Percentiles rank a stretch among this genome's conserved stretches.
These are phyloP conservation scores for Abrostola triplasia DNA, from an alignment of 2,888 invertebrate genomes.

Conservation along the genomic window DNA sequence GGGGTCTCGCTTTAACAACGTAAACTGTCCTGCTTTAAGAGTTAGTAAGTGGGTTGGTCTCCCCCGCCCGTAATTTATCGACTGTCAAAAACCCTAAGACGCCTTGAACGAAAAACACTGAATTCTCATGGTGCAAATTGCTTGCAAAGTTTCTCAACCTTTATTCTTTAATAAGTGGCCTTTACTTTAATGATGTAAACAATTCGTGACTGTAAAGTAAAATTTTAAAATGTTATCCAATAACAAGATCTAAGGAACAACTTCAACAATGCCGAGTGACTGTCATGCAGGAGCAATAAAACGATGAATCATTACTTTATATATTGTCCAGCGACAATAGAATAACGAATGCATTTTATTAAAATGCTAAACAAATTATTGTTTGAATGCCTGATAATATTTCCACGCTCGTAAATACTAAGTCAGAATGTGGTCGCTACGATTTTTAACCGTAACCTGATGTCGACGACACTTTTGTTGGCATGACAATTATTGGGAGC, in stretches of 20 bases:
- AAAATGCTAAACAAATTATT: background rate
- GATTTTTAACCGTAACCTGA: background rate
- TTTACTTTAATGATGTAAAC: constrained; percentile 24
- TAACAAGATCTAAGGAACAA: constrained; percentile 32
- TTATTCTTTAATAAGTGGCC: constrained; percentile 13
- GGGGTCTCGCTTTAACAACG: no score
- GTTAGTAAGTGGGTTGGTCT: no score
- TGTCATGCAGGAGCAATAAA: constrained; percentile 31
- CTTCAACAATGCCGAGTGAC: constrained; percentile 13
- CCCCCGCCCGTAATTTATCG: no score
- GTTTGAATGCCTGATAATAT: background rate
- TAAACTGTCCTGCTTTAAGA: no score
- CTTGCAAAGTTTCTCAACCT: background rate
- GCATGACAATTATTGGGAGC: background rate
- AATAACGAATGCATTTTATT: background rate
- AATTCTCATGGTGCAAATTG: constrained; percentile 1
- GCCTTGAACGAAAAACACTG: no score
- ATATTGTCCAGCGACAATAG: background rate
- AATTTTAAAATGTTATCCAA: constrained; percentile 41
- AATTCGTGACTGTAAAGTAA: constrained; percentile 44
- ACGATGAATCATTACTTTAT: constrained; percentile 30
- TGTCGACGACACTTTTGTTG: background rate
- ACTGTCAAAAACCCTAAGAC: no score
- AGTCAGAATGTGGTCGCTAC: background rate
- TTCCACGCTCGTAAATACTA: background rate